These are phyloP conservation scores for Ectemnius lituratus DNA, from an alignment of 2,888 invertebrate species.

Conservation along the genomic window DNA sequence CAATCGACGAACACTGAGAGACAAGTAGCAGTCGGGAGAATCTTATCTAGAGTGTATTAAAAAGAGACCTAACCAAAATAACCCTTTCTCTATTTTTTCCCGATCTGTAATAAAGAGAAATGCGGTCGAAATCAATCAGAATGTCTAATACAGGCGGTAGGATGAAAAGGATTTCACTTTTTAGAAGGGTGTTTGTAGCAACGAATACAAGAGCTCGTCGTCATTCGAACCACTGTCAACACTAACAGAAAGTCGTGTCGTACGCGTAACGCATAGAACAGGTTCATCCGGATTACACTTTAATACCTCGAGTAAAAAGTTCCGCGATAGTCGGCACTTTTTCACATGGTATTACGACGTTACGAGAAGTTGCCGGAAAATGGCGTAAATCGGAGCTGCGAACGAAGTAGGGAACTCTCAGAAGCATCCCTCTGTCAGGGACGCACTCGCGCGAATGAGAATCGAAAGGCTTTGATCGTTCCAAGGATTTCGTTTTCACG, in stretches of 20 bases:
- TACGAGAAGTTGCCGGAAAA: not conserved
- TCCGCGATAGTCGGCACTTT: not conserved
- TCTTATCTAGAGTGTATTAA: not conserved
- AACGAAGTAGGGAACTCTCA: not conserved
- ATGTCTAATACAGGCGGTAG: not conserved
- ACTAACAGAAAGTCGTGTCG: conserved; percentile 10
- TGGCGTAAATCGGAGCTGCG: not conserved
- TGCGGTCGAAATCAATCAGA: not conserved
- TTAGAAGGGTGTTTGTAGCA: not conserved
- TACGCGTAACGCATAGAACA: conserved; percentile 25
- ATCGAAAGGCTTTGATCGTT: too few species aligned
- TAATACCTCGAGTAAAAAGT: conserved; percentile 35
- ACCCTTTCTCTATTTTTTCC: not conserved
- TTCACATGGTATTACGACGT: too few species aligned
- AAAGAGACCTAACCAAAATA: not conserved
- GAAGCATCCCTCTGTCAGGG: not conserved
- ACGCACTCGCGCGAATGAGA: too few species aligned
- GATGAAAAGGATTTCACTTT: not conserved
- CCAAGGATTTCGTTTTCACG: too few species aligned
- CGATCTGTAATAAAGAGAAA: not conserved
- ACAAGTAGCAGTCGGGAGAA: conserved; percentile 2
- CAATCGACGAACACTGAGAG: not conserved
- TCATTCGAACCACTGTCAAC: conserved; percentile 10
- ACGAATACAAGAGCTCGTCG: not conserved
- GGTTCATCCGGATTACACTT: conserved; percentile 23